Evolutionary conservation across 2,888 invertebrate genomes (phyloP).

Genomic region (Scaptomyza cyrtandrae): DNA sequence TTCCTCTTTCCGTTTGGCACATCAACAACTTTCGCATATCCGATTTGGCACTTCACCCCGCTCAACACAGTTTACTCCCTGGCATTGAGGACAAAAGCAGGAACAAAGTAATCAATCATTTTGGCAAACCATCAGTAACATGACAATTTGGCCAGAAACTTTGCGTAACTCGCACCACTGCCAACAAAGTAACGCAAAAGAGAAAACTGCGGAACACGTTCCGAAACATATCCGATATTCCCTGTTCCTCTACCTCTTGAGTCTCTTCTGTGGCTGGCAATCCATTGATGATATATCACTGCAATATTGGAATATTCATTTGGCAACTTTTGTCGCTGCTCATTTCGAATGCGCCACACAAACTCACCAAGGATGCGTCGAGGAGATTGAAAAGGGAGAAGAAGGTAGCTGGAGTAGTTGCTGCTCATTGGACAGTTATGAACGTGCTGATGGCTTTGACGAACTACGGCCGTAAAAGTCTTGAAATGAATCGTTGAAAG

Average conservation of each 20-base stretch:
- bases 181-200: no score
- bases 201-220: constrained; percentile 22
- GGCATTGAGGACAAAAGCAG: constrained; percentile 48
- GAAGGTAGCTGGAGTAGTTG: constrained; percentile 1
- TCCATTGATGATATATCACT: constrained; percentile 76
- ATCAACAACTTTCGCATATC: constrained; percentile 55
- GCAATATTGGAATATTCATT: constrained; percentile 72
- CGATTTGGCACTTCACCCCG: constrained; percentile 37
- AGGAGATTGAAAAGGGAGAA: neutral
- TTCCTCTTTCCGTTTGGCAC: constrained; percentile 3
- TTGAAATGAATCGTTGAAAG: constrained; percentile 9
- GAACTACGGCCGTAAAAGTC: constrained; percentile 9
- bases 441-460: constrained; percentile 40
- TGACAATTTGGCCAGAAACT: constrained; percentile 71
- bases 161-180: constrained; percentile 62
- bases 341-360: constrained; percentile 71
- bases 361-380: constrained; percentile 43
- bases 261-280: constrained; percentile 20
- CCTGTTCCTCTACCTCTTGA: neutral
- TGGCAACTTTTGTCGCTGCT: constrained; percentile 57
- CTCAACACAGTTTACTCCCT: neutral
- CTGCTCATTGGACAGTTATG: constrained; percentile 12
- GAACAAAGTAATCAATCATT: constrained; percentile 77
- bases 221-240: constrained; percentile 8
- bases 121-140: constrained; percentile 69